Evolutionary conservation across 92 coral and sea anemone species (phyloP).

Genomic region (Phenganax subtilis): DNA sequence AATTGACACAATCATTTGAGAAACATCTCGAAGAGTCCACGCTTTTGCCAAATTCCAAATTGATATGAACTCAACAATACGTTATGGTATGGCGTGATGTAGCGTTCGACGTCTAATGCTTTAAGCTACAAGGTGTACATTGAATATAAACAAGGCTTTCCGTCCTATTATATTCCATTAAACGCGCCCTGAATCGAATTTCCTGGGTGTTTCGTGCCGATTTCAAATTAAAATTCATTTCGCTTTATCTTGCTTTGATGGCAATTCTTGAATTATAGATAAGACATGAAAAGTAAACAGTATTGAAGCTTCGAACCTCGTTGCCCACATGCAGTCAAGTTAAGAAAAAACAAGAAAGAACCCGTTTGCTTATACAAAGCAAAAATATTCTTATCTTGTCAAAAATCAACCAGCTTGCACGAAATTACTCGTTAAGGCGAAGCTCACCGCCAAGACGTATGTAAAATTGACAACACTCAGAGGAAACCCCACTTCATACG

Average conservation of each 20-base stretch:
- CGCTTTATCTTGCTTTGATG: conserved; percentile 41
- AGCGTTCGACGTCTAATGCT: not conserved
- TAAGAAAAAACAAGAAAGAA: conserved; percentile 33
- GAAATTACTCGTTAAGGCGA: not conserved
- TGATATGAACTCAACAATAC: no score
- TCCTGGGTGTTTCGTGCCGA: conserved; percentile 43
- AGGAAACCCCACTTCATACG: conserved; percentile 38
- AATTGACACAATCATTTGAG: conserved; percentile 11
- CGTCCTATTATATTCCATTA: conserved; percentile 26
- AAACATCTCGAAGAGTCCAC: conserved; percentile 31
- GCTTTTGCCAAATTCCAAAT: no score
- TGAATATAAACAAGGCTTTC: conserved; percentile 24
- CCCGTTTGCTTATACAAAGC: conserved; percentile 27
- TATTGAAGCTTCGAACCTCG: conserved; percentile 37
- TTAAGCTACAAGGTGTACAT: not conserved
- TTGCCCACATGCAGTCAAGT: conserved; percentile 44
- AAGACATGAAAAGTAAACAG: conserved; percentile 43
- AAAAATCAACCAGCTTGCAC: conserved; percentile 23
- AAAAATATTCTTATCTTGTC: conserved; percentile 16
- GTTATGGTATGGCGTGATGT: not conserved
- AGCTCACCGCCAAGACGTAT: not conserved
- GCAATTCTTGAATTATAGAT: conserved; percentile 46
- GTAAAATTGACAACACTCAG: conserved; percentile 35
- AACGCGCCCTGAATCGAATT: conserved; percentile 34
- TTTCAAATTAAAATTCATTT: conserved; percentile 42